Evolutionary conservation across 2,888 invertebrate species (phyloP), one percentile per base, ranked within the genome.

Genomic region (Tetragonula carbonaria): DNA sequence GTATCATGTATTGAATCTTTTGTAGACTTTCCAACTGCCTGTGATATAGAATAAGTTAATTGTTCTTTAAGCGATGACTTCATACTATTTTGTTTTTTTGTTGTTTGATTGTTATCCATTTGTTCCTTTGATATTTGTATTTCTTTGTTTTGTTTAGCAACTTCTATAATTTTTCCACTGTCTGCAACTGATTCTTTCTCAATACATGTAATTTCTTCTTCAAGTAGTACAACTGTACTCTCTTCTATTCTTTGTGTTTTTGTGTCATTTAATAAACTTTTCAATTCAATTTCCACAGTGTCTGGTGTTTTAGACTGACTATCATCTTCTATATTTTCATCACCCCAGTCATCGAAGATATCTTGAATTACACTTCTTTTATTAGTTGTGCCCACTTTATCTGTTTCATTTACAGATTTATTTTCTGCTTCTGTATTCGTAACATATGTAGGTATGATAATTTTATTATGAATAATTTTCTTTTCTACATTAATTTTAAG

Each of bases 271-370:
- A 94, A 75, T 21, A 94, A 85, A 82, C 88, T 93, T 78, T 94
- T 92, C 55, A 94, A 78, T 72, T 94, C 92, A 71, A 93, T 88
- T 78, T 94, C 94, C 2, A 94, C 94, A 0, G 91, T 87, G 51
- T 94, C 94, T 4, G 92, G 91, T 0, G 85, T 74, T 59, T 91
- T 92, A 1, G 86, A 83, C 28, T 88, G 86, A 74, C 16, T 81
- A 21, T 90, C 90, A 16, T 94, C 94, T 11, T 94, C 94, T 0
- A 82, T 83, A 86, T 93, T 93, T 68, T 94, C 94, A 65, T 93
- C 94, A 13, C 91, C 92, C 94, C 94, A 94, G 75, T 94, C 94
- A 68, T 94, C 94, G 80, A 94, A 94, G 14, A 94, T 94, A 76
- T 94, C 94, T 80, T 94, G 93, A 76, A 94, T 93, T 0, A 94